phyloP scores from a whole-genome alignment of 2,888 invertebrate genomes.

The Gasteruption jaculator region DNA sequence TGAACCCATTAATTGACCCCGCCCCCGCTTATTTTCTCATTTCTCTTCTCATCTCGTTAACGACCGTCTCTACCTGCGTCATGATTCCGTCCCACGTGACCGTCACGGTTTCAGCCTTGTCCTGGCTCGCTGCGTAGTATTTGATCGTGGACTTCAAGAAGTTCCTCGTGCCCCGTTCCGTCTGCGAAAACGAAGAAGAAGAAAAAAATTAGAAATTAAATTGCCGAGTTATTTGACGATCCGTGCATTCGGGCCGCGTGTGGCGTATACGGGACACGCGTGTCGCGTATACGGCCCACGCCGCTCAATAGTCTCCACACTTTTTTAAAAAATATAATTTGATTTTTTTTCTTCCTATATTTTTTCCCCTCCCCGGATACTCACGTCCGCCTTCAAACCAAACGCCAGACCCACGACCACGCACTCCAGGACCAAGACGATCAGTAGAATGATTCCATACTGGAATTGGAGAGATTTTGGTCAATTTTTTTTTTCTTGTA shows the following conservation, averaged over 20 bases:
- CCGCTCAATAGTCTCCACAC: too few species aligned
- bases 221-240: slow-evolving; percentile 2
- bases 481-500: too few species aligned
- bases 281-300: too few species aligned
- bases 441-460: slow-evolving; percentile 66
- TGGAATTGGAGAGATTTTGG: slow-evolving; percentile 48
- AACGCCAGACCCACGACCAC: slow-evolving; percentile 64
- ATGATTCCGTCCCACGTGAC: slow-evolving; percentile 67
- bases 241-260: neutral
- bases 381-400: slow-evolving; percentile 62
- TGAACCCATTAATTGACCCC: too few species aligned
- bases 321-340: slow-evolving; percentile 6
- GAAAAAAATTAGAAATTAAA: slow-evolving; percentile 3
- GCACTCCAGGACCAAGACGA: slow-evolving; percentile 63
- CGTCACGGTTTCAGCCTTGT: slow-evolving; percentile 63
- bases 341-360: neutral
- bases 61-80: slow-evolving; percentile 52
- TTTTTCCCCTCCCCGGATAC: slow-evolving; percentile 20
- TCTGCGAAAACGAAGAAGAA: slow-evolving; percentile 46
- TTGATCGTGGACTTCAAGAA: slow-evolving; percentile 60
- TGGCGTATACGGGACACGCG: too few species aligned
- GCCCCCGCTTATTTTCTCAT: too few species aligned
- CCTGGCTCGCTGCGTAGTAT: slow-evolving; percentile 57
- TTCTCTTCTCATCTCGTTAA: too few species aligned
- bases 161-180: slow-evolving; percentile 58